Conservation (phyloP, 1,140 invertebrate genomes). For the Halictus rubicundus region DNA sequence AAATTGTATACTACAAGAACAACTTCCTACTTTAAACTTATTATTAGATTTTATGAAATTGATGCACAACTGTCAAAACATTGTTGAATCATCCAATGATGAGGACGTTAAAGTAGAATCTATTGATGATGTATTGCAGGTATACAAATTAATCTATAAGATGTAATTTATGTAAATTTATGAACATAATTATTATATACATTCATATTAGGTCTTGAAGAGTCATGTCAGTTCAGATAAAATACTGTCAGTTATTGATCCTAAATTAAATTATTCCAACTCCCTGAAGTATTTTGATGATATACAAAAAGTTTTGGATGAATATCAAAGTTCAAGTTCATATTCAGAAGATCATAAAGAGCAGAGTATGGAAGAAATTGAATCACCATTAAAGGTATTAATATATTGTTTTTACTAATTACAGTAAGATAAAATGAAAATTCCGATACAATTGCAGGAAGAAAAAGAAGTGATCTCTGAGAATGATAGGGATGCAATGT, state of each 20-base stretch:
- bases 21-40: conserved; percentile 44
- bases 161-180: conserved; percentile 5
- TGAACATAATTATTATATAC: not conserved
- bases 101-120: not conserved
- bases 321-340: not conserved
- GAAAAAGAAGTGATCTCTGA: not conserved
- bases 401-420: not conserved
- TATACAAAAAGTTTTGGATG: conserved; percentile 3
- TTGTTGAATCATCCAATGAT: conserved; percentile 18
- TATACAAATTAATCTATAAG: conserved; percentile 11
- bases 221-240: conserved; percentile 10
- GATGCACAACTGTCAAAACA: too few relatives aligned
- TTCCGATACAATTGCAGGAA: conserved; percentile 28
- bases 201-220: conserved; percentile 20
- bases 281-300: conserved; percentile 48
- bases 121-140: conserved; percentile 38
- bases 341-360: not conserved
- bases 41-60: conserved; percentile 56
- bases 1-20: conserved; percentile 50
- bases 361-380: not conserved
- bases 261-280: conserved; percentile 46
- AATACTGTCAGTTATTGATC: not conserved
- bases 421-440: not conserved
- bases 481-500: not conserved
- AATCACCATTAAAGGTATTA: not conserved